A percentile compares a stretch with the other conserved stretches of the same genome.
Conservation (phyloP, 2,797 vertebrate species). For the Neopelma chrysocephalum region DNA sequence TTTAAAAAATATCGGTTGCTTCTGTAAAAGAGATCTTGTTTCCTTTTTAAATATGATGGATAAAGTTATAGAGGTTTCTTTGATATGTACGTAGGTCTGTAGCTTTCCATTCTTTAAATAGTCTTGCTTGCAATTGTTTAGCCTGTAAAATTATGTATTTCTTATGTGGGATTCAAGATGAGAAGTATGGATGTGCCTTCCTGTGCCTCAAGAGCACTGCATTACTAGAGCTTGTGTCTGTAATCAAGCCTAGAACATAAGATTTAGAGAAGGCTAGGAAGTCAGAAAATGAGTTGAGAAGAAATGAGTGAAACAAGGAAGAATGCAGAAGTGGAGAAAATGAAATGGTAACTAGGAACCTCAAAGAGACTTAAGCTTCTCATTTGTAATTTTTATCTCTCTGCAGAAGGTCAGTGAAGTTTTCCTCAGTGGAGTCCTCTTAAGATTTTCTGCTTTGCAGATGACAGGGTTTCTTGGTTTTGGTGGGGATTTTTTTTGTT, state of each 20-base stretch:
- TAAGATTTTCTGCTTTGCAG: neutral
- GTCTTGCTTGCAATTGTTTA: neutral
- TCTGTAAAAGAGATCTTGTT: neutral
- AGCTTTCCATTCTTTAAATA: neutral
- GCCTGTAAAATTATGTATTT: neutral
- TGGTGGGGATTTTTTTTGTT: neutral
- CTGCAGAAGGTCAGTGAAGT: neutral
- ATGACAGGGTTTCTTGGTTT: neutral
- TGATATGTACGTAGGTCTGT: accelerated
- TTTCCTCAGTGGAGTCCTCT: neutral
- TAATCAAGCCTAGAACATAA: neutral
- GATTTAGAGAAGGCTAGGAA: neutral
- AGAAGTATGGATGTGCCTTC: neutral
- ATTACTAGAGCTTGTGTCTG: neutral
- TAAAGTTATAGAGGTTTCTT: neutral
- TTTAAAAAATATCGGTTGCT: neutral
- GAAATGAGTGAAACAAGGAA: neutral
- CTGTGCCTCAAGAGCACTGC: neutral
- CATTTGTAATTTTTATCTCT: neutral
- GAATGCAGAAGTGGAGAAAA: neutral
- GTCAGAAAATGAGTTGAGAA: neutral
- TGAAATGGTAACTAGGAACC: neutral
- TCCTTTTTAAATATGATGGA: neutral
- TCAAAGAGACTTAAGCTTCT: neutral
- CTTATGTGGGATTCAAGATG: neutral